Evolutionary conservation across 2,113 vertebrate genomes (phyloP).

Genomic region (Protobothrops flavoviridis): DNA sequence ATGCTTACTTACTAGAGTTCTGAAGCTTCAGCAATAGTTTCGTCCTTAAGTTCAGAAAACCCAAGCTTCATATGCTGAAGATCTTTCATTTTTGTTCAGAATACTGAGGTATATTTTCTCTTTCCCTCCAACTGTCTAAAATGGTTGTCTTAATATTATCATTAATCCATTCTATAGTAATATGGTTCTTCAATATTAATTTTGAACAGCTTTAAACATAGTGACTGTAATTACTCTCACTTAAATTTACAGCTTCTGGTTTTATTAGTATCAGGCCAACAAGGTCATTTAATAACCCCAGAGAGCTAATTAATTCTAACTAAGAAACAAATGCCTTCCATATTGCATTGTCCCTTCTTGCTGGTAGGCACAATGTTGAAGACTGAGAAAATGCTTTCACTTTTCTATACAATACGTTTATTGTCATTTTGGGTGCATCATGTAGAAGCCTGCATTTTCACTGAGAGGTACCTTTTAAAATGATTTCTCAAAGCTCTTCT

Average conservation of each 20-base stretch:
- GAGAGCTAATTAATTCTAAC: slow-evolving; percentile 59
- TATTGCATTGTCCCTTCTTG: neutral
- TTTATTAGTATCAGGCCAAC: slow-evolving; percentile 10
- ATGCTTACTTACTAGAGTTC: neutral
- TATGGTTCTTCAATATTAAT: neutral
- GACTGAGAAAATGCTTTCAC: slow-evolving; percentile 28
- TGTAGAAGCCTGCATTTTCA: slow-evolving; percentile 29
- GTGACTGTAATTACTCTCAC: slow-evolving; percentile 1
- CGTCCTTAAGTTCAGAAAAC: neutral
- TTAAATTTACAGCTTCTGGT: slow-evolving; percentile 26
- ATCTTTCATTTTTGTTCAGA: neutral
- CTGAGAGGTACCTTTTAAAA: neutral
- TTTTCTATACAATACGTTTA: slow-evolving; percentile 5
- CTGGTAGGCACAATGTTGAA: slow-evolving; percentile 43
- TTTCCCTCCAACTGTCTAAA: slow-evolving; percentile 33
- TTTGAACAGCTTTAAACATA: slow-evolving; percentile 23
- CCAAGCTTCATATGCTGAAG: neutral
- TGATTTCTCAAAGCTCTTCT: accelerated
- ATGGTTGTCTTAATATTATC: slow-evolving; percentile 9
- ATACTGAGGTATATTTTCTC: neutral
- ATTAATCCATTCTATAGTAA: slow-evolving; percentile 20
- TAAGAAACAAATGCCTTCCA: slow-evolving; percentile 39
- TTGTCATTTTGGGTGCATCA: slow-evolving; percentile 29
- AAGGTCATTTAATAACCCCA: slow-evolving; percentile 47
- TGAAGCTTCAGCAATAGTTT: neutral